Conservation (phyloP, 2,113 vertebrate species). For the Morone saxatilis region DNA sequence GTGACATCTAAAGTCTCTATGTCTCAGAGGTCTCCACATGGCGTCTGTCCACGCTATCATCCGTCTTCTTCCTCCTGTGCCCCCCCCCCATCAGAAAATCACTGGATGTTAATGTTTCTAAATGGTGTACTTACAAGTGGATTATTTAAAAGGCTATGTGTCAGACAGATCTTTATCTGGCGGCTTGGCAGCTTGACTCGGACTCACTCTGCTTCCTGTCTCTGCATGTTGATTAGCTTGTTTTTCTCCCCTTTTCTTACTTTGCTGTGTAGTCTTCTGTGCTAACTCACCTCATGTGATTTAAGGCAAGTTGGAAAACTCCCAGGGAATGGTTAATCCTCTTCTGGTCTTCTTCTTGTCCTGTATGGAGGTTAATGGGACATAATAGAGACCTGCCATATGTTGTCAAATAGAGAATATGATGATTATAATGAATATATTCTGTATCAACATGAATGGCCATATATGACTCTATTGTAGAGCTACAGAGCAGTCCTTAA, state of each 20-base stretch:
- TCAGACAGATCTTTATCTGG: constrained; percentile 80
- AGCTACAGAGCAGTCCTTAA: background rate
- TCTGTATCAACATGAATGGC: background rate
- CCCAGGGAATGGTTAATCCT: constrained; percentile 41
- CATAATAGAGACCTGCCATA: background rate
- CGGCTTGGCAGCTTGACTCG: constrained; percentile 71
- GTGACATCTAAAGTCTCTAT: constrained; percentile 58
- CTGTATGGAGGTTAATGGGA: too few species aligned
- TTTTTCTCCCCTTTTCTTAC: constrained; percentile 42
- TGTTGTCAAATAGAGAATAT: background rate
- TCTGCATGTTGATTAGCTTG: constrained; percentile 80
- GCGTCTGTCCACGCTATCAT: constrained; percentile 40
- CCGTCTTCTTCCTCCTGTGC: constrained; percentile 33
- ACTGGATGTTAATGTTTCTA: constrained; percentile 73
- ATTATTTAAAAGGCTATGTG: constrained; percentile 81
- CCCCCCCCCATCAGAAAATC: constrained; percentile 26
- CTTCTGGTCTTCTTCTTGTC: background rate
- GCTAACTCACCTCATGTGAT: constrained; percentile 62
- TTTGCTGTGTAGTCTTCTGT: constrained; percentile 49
- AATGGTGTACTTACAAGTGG: constrained; percentile 77
- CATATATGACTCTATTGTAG: background rate
- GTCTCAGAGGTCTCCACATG: constrained; percentile 41
- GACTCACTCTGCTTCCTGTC: constrained; percentile 66
- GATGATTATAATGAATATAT: background rate
- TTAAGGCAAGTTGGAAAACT: constrained; percentile 31